These are phyloP conservation scores for Sardinella longiceps DNA, from an alignment of 2,797 vertebrate species.

Conservation along the genomic window DNA sequence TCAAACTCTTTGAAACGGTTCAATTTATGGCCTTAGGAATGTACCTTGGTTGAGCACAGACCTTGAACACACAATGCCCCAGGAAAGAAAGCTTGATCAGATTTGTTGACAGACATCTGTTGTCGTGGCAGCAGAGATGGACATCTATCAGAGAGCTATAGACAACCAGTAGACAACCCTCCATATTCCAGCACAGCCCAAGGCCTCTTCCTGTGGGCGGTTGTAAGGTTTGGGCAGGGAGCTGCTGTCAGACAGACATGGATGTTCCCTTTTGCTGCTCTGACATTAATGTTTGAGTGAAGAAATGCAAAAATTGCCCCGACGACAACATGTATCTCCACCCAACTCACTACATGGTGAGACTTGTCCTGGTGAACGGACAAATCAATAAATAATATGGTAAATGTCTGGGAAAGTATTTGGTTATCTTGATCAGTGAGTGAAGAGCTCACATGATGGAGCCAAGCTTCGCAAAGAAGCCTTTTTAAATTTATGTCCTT, in stretches of 20 bases:
- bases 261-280: background rate
- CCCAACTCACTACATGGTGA: background rate
- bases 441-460: background rate
- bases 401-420: background rate
- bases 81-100: background rate
- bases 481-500: background rate
- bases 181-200: background rate
- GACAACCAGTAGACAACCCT: background rate
- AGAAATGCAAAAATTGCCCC: background rate
- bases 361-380: background rate
- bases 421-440: background rate
- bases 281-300: background rate
- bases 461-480: background rate
- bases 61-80: background rate
- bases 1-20: background rate
- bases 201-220: background rate
- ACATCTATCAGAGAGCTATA: background rate
- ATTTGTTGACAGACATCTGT: background rate
- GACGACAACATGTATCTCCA: background rate
- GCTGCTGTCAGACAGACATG: background rate
- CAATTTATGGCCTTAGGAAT: background rate
- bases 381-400: constrained; percentile 8
- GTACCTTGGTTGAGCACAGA: background rate
- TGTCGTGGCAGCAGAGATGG: background rate
- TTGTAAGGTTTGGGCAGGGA: background rate